Conservation (phyloP, 2,888 invertebrate species). For the Linnaemya tessellans region DNA sequence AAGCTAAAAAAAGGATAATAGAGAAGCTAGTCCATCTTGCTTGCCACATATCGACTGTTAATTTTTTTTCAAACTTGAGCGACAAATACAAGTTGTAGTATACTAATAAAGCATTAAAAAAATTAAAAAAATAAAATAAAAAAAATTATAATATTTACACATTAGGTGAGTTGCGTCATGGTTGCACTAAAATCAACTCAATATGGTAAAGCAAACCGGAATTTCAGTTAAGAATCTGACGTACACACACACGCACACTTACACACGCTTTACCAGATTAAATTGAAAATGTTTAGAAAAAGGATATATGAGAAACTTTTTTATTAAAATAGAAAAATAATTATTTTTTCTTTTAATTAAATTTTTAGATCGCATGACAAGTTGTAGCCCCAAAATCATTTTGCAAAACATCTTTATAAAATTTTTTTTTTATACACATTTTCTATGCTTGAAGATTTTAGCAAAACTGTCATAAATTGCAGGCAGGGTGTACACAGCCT, state of each 20-base stretch:
- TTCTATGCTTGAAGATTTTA: neutral
- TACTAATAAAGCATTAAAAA: neutral
- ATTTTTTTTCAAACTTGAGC: neutral
- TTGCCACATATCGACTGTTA: neutral
- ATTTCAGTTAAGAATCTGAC: neutral
- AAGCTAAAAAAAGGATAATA: constrained; percentile 5
- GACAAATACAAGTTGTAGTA: neutral
- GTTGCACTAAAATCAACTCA: no score
- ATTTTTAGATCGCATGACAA: neutral
- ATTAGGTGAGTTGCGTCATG: neutral
- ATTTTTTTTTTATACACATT: neutral
- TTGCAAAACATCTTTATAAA: neutral
- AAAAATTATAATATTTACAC: neutral
- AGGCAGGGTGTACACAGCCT: neutral
- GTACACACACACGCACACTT: no score
- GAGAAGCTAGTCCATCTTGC: neutral
- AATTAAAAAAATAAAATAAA: neutral
- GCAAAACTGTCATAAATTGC: neutral
- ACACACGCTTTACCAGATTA: neutral
- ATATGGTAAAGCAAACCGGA: no score
- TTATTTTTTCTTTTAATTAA: neutral
- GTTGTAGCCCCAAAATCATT: neutral
- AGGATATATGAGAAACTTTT: neutral
- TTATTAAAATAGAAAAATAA: neutral
- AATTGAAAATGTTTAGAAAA: neutral